A percentile compares a stretch with the other conserved stretches of the same genome.
Conservation (phyloP, 2,797 vertebrate genomes). For the Parambassis ranga region DNA sequence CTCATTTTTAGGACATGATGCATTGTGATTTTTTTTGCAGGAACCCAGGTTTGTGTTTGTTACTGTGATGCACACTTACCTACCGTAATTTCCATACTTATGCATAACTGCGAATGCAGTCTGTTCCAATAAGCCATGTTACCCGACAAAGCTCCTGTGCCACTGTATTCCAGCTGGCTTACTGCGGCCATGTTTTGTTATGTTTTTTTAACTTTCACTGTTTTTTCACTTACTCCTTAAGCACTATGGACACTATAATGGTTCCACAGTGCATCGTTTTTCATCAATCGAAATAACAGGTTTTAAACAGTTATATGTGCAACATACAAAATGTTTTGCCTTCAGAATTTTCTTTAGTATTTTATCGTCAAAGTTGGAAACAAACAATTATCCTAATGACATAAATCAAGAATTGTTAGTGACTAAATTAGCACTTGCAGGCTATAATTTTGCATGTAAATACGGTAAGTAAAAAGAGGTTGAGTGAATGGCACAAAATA, state of each 20-base stretch:
- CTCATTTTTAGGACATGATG: slow-evolving; percentile 16
- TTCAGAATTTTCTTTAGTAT: too few species aligned
- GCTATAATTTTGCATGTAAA: background rate
- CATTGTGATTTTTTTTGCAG: slow-evolving; percentile 9
- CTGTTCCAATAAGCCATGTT: slow-evolving; percentile 11
- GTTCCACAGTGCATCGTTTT: background rate
- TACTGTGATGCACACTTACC: background rate
- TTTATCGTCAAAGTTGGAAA: too few species aligned
- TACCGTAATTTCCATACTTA: background rate
- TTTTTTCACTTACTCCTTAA: slow-evolving; percentile 11
- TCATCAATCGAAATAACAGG: background rate
- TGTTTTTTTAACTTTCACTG: background rate
- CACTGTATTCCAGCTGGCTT: slow-evolving; percentile 33
- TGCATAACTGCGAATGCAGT: background rate
- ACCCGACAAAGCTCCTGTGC: slow-evolving; percentile 39
- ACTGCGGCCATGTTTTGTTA: background rate
- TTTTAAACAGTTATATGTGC: background rate
- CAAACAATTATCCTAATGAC: background rate
- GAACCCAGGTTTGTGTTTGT: background rate
- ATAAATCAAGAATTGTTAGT: background rate
- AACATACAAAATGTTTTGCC: background rate
- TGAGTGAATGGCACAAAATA: background rate
- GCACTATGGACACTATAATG: background rate
- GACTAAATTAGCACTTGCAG: background rate
- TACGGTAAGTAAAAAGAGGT: too few species aligned